Conservation (phyloP, 2,888 invertebrate genomes). For the Poecilobothrus nobilitatus region DNA sequence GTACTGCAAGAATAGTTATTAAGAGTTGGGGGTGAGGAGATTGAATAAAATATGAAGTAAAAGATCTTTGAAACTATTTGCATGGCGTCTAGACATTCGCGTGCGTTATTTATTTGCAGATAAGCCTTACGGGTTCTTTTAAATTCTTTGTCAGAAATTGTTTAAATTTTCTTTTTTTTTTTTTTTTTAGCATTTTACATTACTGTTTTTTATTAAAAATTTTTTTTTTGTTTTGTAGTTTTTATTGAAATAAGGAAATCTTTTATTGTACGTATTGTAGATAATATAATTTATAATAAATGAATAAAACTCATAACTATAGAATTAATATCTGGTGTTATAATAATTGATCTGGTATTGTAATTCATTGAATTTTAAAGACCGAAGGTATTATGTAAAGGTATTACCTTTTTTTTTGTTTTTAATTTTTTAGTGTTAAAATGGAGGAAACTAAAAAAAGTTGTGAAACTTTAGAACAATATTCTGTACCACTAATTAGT, state of each 20-base stretch:
- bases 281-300: no score
- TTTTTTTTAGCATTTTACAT: not conserved
- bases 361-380: no score
- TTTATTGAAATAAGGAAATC: conserved; percentile 1
- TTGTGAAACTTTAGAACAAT: no score
- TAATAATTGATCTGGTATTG: no score
- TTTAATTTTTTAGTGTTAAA: no score
- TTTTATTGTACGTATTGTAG: not conserved
- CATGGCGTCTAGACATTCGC: conserved; percentile 6
- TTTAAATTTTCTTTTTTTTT: not conserved
- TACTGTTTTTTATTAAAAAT: not conserved
- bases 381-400: no score
- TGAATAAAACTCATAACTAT: no score
- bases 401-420: no score
- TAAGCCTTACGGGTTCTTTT: conserved; percentile 1
- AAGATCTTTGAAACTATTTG: conserved; percentile 1
- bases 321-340: no score
- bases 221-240: not conserved
- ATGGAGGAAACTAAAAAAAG: no score
- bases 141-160: not conserved
- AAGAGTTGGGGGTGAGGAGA: not conserved
- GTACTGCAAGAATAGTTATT: not conserved
- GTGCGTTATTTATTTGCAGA: conserved; percentile 4
- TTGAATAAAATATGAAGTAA: not conserved
- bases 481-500: no score